Evolutionary conservation across 2,888 invertebrate species (phyloP).

Genomic region (Morinoia aosen): DNA sequence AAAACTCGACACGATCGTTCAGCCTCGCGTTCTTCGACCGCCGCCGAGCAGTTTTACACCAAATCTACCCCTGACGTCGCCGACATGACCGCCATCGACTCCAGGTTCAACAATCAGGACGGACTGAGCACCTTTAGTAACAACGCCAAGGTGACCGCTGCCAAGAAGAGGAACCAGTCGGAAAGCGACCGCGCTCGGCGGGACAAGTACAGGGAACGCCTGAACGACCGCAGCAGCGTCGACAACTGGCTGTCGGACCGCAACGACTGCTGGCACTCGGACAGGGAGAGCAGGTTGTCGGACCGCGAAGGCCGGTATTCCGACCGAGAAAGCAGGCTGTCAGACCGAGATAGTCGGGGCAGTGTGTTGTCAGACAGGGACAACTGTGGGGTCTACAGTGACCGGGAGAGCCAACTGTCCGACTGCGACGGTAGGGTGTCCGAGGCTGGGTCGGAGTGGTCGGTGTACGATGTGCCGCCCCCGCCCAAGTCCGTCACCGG

Average conservation of each 20-base stretch:
- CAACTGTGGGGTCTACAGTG: constrained; percentile 6
- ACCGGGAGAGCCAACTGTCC: constrained; percentile 51
- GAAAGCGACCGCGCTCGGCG: constrained; percentile 34
- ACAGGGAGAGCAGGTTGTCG: constrained; percentile 61
- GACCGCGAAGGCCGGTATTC: constrained; percentile 54
- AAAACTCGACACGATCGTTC: constrained; percentile 41
- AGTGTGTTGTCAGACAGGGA: constrained; percentile 52
- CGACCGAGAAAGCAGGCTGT: constrained; percentile 23
- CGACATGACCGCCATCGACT: neutral
- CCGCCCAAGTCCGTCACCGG: constrained; percentile 58
- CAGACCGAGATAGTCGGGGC: constrained; percentile 31
- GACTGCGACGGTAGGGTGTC: constrained; percentile 64
- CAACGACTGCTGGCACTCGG: constrained; percentile 39
- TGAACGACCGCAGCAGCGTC: constrained; percentile 22
- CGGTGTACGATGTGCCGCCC: constrained; percentile 67
- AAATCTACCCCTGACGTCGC: constrained; percentile 18
- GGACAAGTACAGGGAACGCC: constrained; percentile 39
- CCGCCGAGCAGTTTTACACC: constrained; percentile 47
- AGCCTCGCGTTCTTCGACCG: constrained; percentile 40
- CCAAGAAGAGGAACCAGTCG: neutral
- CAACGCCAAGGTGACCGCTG: neutral
- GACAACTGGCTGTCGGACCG: constrained; percentile 22
- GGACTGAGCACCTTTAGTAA: neutral
- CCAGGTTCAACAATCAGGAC: constrained; percentile 20
- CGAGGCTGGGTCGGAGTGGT: constrained; percentile 64